Evolutionary conservation across 2,113 vertebrate species (phyloP).

Genomic region (Carlito syrichta): DNA sequence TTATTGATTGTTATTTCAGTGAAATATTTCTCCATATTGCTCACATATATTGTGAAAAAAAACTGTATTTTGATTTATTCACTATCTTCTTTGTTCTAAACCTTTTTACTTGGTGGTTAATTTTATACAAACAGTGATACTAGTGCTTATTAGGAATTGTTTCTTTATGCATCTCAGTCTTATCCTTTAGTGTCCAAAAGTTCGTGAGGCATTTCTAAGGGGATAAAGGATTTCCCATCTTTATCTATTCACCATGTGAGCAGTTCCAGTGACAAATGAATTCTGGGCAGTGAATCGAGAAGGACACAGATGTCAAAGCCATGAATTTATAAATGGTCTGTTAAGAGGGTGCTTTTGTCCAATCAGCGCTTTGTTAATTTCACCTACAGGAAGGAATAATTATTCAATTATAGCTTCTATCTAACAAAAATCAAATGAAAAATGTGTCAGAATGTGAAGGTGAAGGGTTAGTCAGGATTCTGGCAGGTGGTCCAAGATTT

Average conservation of each 20-base stretch:
- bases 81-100: slow-evolving; percentile 45
- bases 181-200: slow-evolving; percentile 76
- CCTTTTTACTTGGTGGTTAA: background rate
- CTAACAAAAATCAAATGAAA: slow-evolving; percentile 78
- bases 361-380: slow-evolving; percentile 85
- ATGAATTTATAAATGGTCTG: slow-evolving; percentile 85
- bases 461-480: slow-evolving; percentile 28
- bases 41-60: slow-evolving; percentile 43
- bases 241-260: slow-evolving; percentile 79
- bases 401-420: slow-evolving; percentile 82
- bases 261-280: slow-evolving; percentile 88
- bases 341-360: slow-evolving; percentile 75
- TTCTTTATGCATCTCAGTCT: slow-evolving; percentile 69
- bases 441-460: slow-evolving; percentile 68
- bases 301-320: slow-evolving; percentile 98
- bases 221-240: slow-evolving; percentile 80
- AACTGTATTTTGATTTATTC: slow-evolving; percentile 37
- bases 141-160: slow-evolving; percentile 64
- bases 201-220: slow-evolving; percentile 75
- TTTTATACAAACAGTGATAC: background rate
- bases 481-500: slow-evolving; percentile 56
- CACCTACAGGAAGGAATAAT: slow-evolving; percentile 82
- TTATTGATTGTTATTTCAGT: background rate
- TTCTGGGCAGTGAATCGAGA: slow-evolving; percentile 92
- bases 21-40: background rate